A percentile compares a stretch with the other conserved stretches of the same genome.
These are phyloP conservation scores for Lophura nycthemera DNA, from an alignment of 2,113 vertebrate genomes.

Conservation along the genomic window DNA sequence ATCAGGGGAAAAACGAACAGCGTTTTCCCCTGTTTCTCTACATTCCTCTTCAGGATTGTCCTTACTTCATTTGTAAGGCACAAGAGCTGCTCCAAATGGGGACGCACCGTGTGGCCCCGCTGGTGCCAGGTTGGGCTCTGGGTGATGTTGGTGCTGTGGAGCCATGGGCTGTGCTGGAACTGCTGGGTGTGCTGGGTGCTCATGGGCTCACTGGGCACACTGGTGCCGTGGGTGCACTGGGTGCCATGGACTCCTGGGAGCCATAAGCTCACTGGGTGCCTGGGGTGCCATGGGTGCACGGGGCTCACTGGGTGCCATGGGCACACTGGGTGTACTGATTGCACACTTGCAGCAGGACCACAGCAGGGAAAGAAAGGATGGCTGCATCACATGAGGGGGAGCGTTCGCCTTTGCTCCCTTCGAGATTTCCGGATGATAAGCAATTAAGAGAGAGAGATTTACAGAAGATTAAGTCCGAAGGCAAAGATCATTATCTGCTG, in stretches of 20 bases:
- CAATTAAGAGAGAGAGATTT: conserved; percentile 43
- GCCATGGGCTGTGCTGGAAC: too few relatives aligned
- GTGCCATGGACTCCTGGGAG: background rate
- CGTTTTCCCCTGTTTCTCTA: background rate
- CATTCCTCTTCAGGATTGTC: background rate
- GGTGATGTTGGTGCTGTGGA: too few relatives aligned
- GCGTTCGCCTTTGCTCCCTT: background rate
- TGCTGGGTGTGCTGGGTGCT: too few relatives aligned
- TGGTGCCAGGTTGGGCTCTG: too few relatives aligned
- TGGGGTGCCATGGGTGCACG: too few relatives aligned
- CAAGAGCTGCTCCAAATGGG: background rate
- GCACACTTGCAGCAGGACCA: background rate
- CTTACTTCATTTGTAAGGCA: background rate
- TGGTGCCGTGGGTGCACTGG: background rate
- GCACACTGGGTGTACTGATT: background rate
- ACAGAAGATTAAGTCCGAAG: conserved; percentile 48
- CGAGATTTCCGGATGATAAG: conserved; percentile 12
- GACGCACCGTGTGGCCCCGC: too few relatives aligned
- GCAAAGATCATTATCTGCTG: conserved; percentile 48
- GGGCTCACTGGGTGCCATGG: too few relatives aligned
- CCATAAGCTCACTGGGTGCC: too few relatives aligned
- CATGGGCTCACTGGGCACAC: too few relatives aligned
- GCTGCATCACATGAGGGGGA: background rate
- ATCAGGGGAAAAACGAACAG: background rate
- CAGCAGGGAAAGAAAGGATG: background rate